These are phyloP conservation scores for Cuniculus paca DNA, from an alignment of 2,797 vertebrate species.

Conservation along the genomic window DNA sequence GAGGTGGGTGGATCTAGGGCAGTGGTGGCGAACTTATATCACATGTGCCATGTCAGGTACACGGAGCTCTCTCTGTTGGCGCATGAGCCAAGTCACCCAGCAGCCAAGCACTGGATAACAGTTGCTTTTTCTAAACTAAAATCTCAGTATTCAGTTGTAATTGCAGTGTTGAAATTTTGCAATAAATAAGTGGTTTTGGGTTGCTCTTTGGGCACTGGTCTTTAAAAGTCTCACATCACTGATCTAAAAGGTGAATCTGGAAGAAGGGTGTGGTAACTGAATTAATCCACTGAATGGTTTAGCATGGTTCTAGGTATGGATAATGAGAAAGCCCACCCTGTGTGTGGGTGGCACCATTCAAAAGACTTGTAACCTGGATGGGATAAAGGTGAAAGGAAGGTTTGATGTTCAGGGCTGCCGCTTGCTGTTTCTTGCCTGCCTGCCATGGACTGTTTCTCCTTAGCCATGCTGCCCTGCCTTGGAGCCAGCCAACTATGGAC, in stretches of 20 bases:
- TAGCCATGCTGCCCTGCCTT: not conserved
- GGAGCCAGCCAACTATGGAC: not conserved
- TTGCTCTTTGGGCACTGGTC: not conserved
- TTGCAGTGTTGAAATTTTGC: not conserved
- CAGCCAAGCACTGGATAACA: not conserved
- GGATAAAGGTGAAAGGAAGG: not conserved
- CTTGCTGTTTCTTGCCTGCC: not conserved
- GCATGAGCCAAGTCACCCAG: not conserved
- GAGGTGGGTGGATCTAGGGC: not conserved
- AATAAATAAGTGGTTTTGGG: not conserved
- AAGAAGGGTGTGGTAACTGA: not conserved
- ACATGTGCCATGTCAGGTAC: fast-evolving
- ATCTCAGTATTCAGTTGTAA: not conserved
- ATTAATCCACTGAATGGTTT: not conserved
- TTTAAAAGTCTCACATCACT: not conserved
- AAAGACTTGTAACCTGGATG: not conserved
- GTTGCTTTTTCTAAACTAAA: not conserved
- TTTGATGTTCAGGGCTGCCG: not conserved
- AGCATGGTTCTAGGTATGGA: not conserved
- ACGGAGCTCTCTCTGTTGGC: not conserved
- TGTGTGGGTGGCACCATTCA: not conserved
- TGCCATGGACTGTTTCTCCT: not conserved
- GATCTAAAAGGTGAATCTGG: not conserved
- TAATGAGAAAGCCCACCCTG: no score
- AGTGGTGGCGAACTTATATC: not conserved